Evolutionary conservation across 2,113 vertebrate genomes (phyloP).

Genomic region (Eupsittula cactorum): DNA sequence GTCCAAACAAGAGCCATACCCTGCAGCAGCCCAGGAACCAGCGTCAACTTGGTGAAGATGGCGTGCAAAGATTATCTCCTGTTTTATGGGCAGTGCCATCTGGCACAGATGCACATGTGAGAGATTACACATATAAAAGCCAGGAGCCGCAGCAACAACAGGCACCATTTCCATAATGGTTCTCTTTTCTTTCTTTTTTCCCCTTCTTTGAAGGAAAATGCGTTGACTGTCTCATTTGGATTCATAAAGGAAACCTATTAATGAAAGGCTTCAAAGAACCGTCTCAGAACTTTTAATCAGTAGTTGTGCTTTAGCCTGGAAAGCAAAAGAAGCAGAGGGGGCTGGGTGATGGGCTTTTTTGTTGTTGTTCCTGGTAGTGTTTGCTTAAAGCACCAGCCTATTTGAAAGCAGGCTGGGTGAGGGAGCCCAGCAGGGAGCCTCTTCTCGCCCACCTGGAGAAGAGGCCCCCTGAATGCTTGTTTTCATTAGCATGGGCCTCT

Average conservation of each 20-base stretch:
- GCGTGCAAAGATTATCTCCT: not conserved
- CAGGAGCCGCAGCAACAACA: not conserved
- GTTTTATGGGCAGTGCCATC: slow-evolving; percentile 24
- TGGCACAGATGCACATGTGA: slow-evolving; percentile 32
- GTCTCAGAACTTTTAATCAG: slow-evolving; percentile 71
- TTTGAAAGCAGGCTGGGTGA: slow-evolving; percentile 34
- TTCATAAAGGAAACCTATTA: slow-evolving; percentile 71
- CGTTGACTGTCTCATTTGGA: slow-evolving; percentile 58
- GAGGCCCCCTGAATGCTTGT: slow-evolving; percentile 36
- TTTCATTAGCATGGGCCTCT: slow-evolving; percentile 61
- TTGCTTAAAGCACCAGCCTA: slow-evolving; percentile 33
- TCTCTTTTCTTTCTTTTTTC: not conserved
- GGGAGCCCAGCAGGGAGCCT: slow-evolving; percentile 56
- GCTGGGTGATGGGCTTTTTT: slow-evolving; percentile 30
- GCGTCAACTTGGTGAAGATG: not conserved
- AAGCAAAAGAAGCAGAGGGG: not conserved
- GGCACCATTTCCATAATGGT: slow-evolving; percentile 46
- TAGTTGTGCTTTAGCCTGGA: slow-evolving; percentile 45
- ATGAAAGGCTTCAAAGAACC: slow-evolving; percentile 67
- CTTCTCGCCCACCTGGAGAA: slow-evolving; percentile 61
- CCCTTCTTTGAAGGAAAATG: slow-evolving; percentile 7
- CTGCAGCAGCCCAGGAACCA: not conserved
- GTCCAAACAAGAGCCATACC: not conserved
- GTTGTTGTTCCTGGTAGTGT: slow-evolving; percentile 37
- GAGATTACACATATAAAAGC: slow-evolving; percentile 58